These are phyloP conservation scores for Yponomeuta plumbellus DNA, from an alignment of 2,888 invertebrate genomes.

Conservation along the genomic window DNA sequence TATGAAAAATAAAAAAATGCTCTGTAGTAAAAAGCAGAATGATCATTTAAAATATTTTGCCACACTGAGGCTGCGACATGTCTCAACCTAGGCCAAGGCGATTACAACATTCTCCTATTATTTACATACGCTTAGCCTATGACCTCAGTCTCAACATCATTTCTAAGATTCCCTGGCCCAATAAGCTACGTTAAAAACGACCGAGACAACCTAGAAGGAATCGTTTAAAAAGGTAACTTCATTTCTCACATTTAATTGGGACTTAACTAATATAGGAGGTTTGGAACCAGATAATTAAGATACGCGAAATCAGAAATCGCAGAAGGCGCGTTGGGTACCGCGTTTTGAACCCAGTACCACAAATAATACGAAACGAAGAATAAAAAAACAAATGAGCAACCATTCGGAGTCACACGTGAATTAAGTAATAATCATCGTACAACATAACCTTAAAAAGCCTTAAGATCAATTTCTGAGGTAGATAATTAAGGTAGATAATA, in stretches of 20 bases:
- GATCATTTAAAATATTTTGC: slow-evolving; percentile 43
- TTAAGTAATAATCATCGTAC: slow-evolving; percentile 75
- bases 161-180: slow-evolving; percentile 64
- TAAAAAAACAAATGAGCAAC: slow-evolving; percentile 48
- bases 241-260: slow-evolving; percentile 63
- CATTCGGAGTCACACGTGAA: slow-evolving; percentile 64
- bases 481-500: slow-evolving; percentile 68
- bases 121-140: slow-evolving; percentile 74
- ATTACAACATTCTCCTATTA: slow-evolving; percentile 72
- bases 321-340: slow-evolving; percentile 53
- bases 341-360: slow-evolving; percentile 58
- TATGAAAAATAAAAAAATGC: slow-evolving; percentile 27
- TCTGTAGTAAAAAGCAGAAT: slow-evolving; percentile 26
- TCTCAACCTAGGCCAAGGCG: slow-evolving; percentile 73
- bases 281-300: slow-evolving; percentile 45
- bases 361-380: slow-evolving; percentile 21
- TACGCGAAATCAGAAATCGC: slow-evolving; percentile 40
- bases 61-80: slow-evolving; percentile 56
- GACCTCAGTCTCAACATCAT: slow-evolving; percentile 74
- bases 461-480: slow-evolving; percentile 75
- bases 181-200: slow-evolving; percentile 59
- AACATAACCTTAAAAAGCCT: slow-evolving; percentile 68
- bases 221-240: slow-evolving; percentile 62
- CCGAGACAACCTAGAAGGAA: slow-evolving; percentile 61
- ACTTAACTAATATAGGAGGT: slow-evolving; percentile 40